These are phyloP conservation scores for Druceiella hillmani DNA, from an alignment of 2,888 invertebrate species.

Conservation along the genomic window DNA sequence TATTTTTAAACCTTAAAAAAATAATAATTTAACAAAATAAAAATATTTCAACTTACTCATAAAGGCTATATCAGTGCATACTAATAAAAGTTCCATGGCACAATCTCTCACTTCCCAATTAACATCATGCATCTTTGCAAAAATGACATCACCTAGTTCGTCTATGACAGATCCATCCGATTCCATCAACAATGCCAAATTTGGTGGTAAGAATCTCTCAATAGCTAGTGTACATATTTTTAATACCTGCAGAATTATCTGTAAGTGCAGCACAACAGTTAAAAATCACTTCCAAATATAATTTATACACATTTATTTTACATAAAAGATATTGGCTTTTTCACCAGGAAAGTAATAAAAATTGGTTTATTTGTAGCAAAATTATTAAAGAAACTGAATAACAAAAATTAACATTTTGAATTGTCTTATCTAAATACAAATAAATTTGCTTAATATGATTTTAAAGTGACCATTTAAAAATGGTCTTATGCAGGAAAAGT, in stretches of 20 bases:
- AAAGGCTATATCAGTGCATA: conserved; percentile 58
- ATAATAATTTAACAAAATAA: too few species aligned
- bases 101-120: conserved; percentile 71
- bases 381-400: too few species aligned
- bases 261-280: conserved; percentile 21
- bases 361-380: too few species aligned
- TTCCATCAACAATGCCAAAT: conserved; percentile 63
- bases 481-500: too few species aligned
- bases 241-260: conserved; percentile 60
- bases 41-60: conserved; percentile 47
- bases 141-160: conserved; percentile 55
- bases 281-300: not conserved
- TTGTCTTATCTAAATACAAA: too few species aligned
- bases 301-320: not conserved
- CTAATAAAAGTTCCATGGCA: conserved; percentile 59
- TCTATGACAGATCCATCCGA: conserved; percentile 53
- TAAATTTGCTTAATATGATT: too few species aligned
- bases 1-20: too few species aligned
- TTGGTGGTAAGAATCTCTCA: conserved; percentile 64
- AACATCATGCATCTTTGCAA: conserved; percentile 55
- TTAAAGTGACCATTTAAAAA: too few species aligned
- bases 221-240: conserved; percentile 61
- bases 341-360: too few species aligned
- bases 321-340: too few species aligned
- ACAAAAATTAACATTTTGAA: too few species aligned